phyloP scores from a whole-genome alignment of 92 coral and sea anemone species.

The Epizoanthus illoricatus region DNA sequence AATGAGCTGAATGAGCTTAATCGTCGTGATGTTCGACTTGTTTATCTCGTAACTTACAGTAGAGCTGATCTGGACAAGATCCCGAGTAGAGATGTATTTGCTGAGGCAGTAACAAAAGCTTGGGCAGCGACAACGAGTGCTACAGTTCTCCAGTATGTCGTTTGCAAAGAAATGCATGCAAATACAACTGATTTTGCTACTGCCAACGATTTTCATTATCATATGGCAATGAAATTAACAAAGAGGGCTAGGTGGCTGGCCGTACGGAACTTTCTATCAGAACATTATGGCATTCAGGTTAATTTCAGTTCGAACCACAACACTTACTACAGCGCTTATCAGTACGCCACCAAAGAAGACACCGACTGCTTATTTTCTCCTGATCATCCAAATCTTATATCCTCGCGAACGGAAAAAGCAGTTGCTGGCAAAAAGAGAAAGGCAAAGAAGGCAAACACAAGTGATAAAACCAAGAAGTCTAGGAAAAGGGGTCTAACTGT shows the following conservation, averaged over 20 bases:
- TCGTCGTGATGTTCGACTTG: slow-evolving; percentile 14
- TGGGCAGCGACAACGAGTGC: neutral
- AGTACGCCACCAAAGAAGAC: slow-evolving; percentile 28
- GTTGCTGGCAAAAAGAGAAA: slow-evolving; percentile 1
- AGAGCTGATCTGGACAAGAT: slow-evolving; percentile 23
- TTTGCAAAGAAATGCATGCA: slow-evolving; percentile 11
- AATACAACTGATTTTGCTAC: neutral
- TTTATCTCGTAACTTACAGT: slow-evolving; percentile 36
- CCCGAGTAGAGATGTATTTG: slow-evolving; percentile 33
- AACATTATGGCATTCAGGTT: slow-evolving; percentile 15
- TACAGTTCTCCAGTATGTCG: slow-evolving; percentile 11
- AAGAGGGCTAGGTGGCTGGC: slow-evolving; percentile 22
- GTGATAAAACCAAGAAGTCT: neutral
- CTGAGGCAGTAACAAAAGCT: slow-evolving; percentile 37
- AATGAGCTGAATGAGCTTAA: neutral
- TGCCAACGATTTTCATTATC: slow-evolving; percentile 22
- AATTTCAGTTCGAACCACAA: slow-evolving; percentile 29
- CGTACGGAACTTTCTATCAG: slow-evolving; percentile 20
- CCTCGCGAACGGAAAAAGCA: slow-evolving; percentile 29
- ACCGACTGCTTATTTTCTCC: neutral
- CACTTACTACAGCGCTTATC: slow-evolving; percentile 26
- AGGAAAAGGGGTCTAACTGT: slow-evolving; percentile 20
- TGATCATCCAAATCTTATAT: slow-evolving; percentile 6
- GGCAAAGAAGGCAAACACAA: neutral
- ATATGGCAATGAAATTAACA: slow-evolving; percentile 34